phyloP scores from a whole-genome alignment of 2,888 invertebrate species.

The Drosophila kanekoi region DNA sequence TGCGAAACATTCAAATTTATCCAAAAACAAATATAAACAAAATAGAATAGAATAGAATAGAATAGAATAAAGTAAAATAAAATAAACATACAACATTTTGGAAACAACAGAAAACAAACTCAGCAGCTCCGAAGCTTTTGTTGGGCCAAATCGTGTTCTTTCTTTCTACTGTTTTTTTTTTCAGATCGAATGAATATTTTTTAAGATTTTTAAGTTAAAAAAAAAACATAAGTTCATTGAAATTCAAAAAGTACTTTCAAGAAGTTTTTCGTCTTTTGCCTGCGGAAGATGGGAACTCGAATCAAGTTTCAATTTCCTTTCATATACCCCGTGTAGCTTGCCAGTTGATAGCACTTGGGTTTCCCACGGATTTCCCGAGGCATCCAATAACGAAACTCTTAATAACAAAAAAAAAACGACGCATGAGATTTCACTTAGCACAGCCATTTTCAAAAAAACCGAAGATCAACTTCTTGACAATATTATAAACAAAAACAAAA shows the following conservation, averaged over 20 bases:
- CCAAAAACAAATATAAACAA: conserved; percentile 34
- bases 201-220: conserved; percentile 29
- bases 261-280: conserved; percentile 83
- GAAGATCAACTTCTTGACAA: conserved; percentile 97
- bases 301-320: conserved; percentile 33
- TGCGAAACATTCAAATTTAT: conserved; percentile 29
- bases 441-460: conserved; percentile 95
- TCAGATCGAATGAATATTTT: conserved; percentile 22
- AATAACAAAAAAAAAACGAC: conserved; percentile 53
- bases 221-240: conserved; percentile 11
- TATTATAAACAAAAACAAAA: conserved; percentile 58
- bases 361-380: neutral
- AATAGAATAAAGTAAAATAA: conserved; percentile 18
- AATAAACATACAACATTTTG: conserved; percentile 56
- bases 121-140: conserved; percentile 52
- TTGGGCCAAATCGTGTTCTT: conserved; percentile 72
- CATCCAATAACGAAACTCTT: conserved; percentile 38
- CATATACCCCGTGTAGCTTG: conserved; percentile 22
- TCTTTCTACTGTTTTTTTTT: conserved; percentile 64
- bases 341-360: conserved; percentile 2
- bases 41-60: no score
- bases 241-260: conserved; percentile 81
- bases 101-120: conserved; percentile 68
- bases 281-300: conserved; percentile 16
- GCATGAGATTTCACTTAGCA: conserved; percentile 85